A percentile compares a stretch with the other conserved stretches of the same genome.
These are phyloP conservation scores for Amphibalanus amphitrite DNA, from an alignment of 1,140 invertebrate genomes.

Conservation along the genomic window DNA sequence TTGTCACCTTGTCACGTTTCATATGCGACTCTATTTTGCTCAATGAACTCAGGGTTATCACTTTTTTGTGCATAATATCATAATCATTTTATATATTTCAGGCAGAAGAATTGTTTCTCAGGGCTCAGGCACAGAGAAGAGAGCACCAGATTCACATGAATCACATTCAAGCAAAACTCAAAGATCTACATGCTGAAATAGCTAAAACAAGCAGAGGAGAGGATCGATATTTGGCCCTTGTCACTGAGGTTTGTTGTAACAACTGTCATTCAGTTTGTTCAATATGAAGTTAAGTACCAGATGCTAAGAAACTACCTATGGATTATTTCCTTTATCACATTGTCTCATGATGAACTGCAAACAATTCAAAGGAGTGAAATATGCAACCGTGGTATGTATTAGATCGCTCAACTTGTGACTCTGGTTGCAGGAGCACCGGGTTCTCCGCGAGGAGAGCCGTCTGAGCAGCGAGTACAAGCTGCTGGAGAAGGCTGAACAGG, in stretches of 20 bases:
- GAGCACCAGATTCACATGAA: background rate
- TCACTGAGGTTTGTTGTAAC: slow-evolving; percentile 14
- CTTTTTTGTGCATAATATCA: background rate
- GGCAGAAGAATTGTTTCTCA: background rate
- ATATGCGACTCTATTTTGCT: no score
- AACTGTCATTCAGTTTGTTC: slow-evolving; percentile 3
- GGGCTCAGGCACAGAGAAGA: background rate
- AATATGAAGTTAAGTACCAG: no score
- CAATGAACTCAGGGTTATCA: no score
- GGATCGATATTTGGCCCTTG: slow-evolving; percentile 11
- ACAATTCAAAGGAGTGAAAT: background rate
- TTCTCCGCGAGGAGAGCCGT: slow-evolving; percentile 27
- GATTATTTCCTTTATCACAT: background rate
- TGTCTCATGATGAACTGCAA: background rate
- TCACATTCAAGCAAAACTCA: background rate
- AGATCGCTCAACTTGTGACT: background rate
- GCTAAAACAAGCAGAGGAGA: slow-evolving; percentile 14
- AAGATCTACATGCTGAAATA: slow-evolving; percentile 12
- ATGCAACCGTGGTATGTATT: background rate
- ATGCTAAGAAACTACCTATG: no score
- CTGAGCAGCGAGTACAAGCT: slow-evolving; percentile 23
- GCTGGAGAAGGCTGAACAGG: slow-evolving; percentile 37
- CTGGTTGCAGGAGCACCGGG: slow-evolving; percentile 24
- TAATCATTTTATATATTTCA: background rate
- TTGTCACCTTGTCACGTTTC: no score